Conservation (phyloP, 2,113 vertebrate genomes). For the Australoheros scitulus region DNA sequence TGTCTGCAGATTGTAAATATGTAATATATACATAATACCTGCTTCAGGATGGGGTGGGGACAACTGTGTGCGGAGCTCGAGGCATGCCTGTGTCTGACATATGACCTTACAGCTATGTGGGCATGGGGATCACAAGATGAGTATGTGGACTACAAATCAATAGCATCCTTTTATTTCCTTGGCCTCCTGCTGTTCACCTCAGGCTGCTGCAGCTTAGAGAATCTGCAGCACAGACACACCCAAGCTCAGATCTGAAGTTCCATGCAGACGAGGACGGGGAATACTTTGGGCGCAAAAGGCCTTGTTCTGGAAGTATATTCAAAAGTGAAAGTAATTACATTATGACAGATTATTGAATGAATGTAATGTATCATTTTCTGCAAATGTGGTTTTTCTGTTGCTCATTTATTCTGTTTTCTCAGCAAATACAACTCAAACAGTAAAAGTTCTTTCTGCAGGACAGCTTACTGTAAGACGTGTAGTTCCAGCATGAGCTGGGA, state of each 20-base stretch:
- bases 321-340: too few relatives aligned
- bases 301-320: background rate
- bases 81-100: constrained; percentile 46
- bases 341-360: too few relatives aligned
- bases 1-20: background rate
- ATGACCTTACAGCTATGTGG: constrained; percentile 58
- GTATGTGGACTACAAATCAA: constrained; percentile 64
- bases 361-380: too few relatives aligned
- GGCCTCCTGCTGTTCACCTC: constrained; percentile 46
- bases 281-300: background rate
- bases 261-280: background rate
- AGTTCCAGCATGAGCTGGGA: background rate
- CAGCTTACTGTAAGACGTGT: background rate
- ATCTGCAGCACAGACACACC: constrained; percentile 13
- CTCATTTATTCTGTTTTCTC: background rate
- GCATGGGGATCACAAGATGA: constrained; percentile 73
- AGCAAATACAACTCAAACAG: background rate
- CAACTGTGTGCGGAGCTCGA: constrained; percentile 20
- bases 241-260: constrained; percentile 16
- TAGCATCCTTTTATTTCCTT: constrained; percentile 69
- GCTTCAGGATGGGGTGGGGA: background rate
- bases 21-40: background rate
- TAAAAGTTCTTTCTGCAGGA: background rate
- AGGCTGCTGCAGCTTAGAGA: constrained; percentile 43
- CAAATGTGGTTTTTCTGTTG: too few relatives aligned